These are phyloP conservation scores for Dryadula phaetusa DNA, from an alignment of 2,888 invertebrate genomes.

Conservation along the genomic window DNA sequence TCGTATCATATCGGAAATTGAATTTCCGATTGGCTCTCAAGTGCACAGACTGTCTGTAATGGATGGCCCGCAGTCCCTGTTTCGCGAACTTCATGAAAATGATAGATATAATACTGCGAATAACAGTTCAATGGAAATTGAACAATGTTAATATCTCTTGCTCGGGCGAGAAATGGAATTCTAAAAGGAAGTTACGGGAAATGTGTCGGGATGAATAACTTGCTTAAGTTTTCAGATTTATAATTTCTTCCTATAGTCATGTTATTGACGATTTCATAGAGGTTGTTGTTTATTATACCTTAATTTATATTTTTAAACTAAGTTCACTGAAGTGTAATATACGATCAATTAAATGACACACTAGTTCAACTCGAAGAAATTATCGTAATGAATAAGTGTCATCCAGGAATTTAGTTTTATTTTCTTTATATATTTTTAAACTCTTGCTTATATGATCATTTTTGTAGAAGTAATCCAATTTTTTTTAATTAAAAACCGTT, in stretches of 20 bases:
- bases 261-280: background rate
- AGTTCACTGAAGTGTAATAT: background rate
- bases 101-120: slow-evolving; percentile 62
- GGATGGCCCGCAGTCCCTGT: slow-evolving; percentile 62
- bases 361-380: no score
- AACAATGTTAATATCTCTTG: slow-evolving; percentile 49
- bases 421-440: no score
- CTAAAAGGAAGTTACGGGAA: slow-evolving; percentile 29
- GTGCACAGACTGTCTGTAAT: slow-evolving; percentile 59
- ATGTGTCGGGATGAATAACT: slow-evolving; percentile 32
- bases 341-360: background rate
- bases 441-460: no score
- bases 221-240: slow-evolving; percentile 25
- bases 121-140: slow-evolving; percentile 53
- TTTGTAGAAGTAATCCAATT: no score
- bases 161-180: slow-evolving; percentile 34
- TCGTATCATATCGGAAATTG: slow-evolving; percentile 75
- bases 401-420: no score
- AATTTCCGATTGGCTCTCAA: slow-evolving; percentile 76
- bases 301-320: background rate
- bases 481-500: background rate
- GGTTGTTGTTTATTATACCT: background rate
- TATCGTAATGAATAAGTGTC: no score
- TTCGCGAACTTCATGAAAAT: slow-evolving; percentile 60
- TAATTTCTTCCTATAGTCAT: slow-evolving; percentile 15